Evolutionary conservation across 1,140 invertebrate genomes (phyloP).

Genomic region (Schmidtea mediterranea): DNA sequence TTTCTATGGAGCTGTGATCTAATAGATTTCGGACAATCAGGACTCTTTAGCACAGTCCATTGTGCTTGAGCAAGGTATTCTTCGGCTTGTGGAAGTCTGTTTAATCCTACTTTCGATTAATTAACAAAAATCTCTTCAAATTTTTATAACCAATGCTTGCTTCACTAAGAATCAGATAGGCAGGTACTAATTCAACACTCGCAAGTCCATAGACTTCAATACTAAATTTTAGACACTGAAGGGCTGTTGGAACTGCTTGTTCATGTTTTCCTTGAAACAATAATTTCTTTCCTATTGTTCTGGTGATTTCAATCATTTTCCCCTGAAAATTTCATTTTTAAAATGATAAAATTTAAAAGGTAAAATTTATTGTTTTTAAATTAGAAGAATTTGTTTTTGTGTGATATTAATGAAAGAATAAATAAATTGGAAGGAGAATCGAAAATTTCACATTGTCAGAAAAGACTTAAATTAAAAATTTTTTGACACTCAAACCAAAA

Average conservation of each 20-base stretch:
- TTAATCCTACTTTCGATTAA: slow-evolving; percentile 23
- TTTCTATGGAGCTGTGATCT: slow-evolving; percentile 25
- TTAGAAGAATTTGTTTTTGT: background rate
- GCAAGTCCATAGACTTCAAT: slow-evolving; percentile 24
- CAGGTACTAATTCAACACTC: slow-evolving; percentile 25
- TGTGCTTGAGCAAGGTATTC: slow-evolving; percentile 26
- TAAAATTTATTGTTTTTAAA: background rate
- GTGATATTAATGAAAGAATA: background rate
- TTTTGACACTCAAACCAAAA: too few relatives aligned
- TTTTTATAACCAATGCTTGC: slow-evolving; percentile 21
- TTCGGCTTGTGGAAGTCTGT: slow-evolving; percentile 21
- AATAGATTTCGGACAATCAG: slow-evolving; percentile 22
- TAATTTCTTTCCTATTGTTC: slow-evolving; percentile 23
- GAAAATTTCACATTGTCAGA: too few relatives aligned
- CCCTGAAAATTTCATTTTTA: slow-evolving; percentile 10
- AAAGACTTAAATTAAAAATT: too few relatives aligned
- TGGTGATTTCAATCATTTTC: slow-evolving; percentile 21
- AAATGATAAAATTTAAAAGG: background rate
- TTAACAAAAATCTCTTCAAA: slow-evolving; percentile 7
- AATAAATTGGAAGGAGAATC: too few relatives aligned
- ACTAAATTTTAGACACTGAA: slow-evolving; percentile 23
- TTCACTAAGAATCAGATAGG: slow-evolving; percentile 27
- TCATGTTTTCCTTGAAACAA: slow-evolving; percentile 27
- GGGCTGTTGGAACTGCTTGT: slow-evolving; percentile 24
- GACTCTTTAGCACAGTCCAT: slow-evolving; percentile 26